Base-by-base conservation (phyloP, 2,113 vertebrate genomes). In the Xiphophorus maculatus region DNA sequence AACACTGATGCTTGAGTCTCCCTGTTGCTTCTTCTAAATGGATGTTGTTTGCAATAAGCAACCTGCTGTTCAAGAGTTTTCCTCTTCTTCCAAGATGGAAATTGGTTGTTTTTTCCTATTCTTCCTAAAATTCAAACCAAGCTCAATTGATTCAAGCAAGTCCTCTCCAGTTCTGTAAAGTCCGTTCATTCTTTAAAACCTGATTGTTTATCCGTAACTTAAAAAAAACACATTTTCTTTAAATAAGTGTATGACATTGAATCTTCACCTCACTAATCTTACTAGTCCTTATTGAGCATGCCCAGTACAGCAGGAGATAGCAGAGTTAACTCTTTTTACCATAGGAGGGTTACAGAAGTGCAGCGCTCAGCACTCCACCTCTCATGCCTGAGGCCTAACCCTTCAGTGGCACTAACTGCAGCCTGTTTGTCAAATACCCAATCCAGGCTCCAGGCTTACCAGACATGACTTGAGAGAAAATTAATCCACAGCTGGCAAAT, bases 401-500 rank as follows among this genome's bases (percentile, higher is more conserved):
- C 25, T 27, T 40, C 64, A 40, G 64, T 40, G 11, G 33, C 37
- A 66, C 35, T n/a, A 67, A 44, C 65, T 28, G n/a, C 13, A 15
- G 27, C 15, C 65, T 67, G 65, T 67, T 42, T 44, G n/a, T 42
- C 37, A 66, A 42, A 67, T 28, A 67, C 37, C 15, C 65, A 67
- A 29, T 42, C 37, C 65, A 44, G 37, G 40, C 65, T 67, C 37
- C 65, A 61, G 51, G 61, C 25, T 27, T 13, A 25, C 54, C 65
- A 67, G 32, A 62, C 37, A 66, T 10, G 28, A 71, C 22, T 27
- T 62, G 48, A 54, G 60, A 73, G 65, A 40, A 73, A 79, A 69
- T 70, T 71, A 85, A 89, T 67, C 17, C 19, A 71, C 65, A 71
- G 6, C 54, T 54, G 33, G 30, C 9, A 74, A 69, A 80, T 11